These are phyloP conservation scores for Limnephilus rhombicus DNA, from an alignment of 2,888 invertebrate genomes.

Conservation along the genomic window DNA sequence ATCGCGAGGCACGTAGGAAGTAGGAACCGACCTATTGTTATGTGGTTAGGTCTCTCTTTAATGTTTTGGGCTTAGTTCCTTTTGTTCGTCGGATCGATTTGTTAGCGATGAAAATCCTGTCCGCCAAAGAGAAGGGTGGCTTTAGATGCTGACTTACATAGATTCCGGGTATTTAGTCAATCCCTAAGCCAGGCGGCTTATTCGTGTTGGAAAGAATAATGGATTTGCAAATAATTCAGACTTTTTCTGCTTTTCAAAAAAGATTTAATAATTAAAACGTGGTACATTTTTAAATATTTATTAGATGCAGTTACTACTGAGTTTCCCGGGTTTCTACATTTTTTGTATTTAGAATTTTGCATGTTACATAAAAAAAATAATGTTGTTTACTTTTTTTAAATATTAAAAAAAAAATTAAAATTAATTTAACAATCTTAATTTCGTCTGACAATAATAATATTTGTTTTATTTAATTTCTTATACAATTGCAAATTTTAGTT, in stretches of 20 bases:
- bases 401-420: no score
- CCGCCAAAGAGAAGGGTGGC: constrained; percentile 1
- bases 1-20: background rate
- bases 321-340: no score
- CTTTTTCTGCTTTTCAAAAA: background rate
- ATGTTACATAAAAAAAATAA: no score
- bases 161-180: constrained; percentile 1
- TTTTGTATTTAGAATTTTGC: no score
- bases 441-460: no score
- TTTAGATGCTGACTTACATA: constrained; percentile 1
- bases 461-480: no score
- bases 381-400: no score
- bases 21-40: constrained; percentile 19
- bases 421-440: no score
- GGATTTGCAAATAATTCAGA: background rate
- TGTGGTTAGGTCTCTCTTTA: constrained; percentile 24
- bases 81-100: constrained; percentile 32
- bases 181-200: background rate
- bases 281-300: background rate
- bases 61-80: constrained; percentile 33
- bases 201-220: background rate
- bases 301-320: no score
- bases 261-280: background rate
- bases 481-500: no score
- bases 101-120: constrained; percentile 30